A percentile compares a stretch with the other conserved stretches of the same genome.
These are phyloP conservation scores for Cataglyphis hispanica DNA, from an alignment of 1,140 invertebrate species.

Conservation along the genomic window DNA sequence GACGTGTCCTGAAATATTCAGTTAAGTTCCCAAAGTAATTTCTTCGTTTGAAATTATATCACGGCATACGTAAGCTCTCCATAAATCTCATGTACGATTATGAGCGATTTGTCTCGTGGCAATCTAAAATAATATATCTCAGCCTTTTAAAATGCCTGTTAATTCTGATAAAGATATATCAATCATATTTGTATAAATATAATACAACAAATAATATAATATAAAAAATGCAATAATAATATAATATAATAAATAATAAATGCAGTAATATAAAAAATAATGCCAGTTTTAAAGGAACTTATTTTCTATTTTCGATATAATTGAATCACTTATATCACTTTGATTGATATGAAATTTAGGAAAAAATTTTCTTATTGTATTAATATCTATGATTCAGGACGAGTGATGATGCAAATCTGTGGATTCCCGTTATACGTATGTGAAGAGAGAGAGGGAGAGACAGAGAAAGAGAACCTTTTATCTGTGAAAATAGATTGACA, in stretches of 20 bases:
- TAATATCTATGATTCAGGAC: conserved; percentile 2
- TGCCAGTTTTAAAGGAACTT: background rate
- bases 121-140: background rate
- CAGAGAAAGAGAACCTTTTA: background rate
- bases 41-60: conserved; percentile 33
- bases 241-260: too few species aligned
- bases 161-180: background rate
- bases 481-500: conserved; percentile 57
- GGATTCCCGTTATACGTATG: background rate
- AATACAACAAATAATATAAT: too few species aligned
- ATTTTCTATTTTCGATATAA: background rate
- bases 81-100: background rate
- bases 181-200: too few species aligned
- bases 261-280: too few species aligned
- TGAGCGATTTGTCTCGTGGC: background rate
- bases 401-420: conserved; percentile 6
- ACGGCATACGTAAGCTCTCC: background rate
- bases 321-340: background rate
- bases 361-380: background rate
- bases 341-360: background rate
- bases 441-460: background rate
- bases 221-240: too few species aligned
- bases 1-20: conserved; percentile 53
- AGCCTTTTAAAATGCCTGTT: background rate
- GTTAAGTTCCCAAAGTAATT: conserved; percentile 28